These are phyloP conservation scores for Plagodis pulveraria DNA, from an alignment of 2,888 invertebrate species.

Conservation along the genomic window DNA sequence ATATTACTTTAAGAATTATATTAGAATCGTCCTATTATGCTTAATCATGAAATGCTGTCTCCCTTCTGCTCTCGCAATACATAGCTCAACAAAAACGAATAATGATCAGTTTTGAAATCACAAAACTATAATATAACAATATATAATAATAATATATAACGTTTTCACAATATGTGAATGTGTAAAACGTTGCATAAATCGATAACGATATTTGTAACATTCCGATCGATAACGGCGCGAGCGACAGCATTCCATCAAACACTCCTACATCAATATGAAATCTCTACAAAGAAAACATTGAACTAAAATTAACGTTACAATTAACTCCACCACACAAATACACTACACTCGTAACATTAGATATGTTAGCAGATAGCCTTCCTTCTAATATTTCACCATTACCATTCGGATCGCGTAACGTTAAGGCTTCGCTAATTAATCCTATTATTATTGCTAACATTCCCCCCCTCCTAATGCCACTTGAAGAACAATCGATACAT, in stretches of 20 bases:
- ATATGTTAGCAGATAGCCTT: conserved; percentile 74
- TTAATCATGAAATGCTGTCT: conserved; percentile 68
- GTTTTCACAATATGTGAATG: conserved; percentile 21
- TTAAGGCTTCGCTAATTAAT: conserved; percentile 68
- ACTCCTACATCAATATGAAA: conserved; percentile 71
- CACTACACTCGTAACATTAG: conserved; percentile 64
- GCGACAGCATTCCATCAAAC: conserved; percentile 73
- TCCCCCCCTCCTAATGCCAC: conserved; percentile 57
- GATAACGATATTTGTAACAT: neutral
- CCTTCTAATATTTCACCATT: conserved; percentile 46
- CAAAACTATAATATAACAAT: conserved; percentile 30
- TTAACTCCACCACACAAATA: conserved; percentile 59
- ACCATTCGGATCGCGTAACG: conserved; percentile 53
- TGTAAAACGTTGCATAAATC: conserved; percentile 15
- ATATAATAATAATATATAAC: conserved; percentile 19
- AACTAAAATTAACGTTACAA: conserved; percentile 79
- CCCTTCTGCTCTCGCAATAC: conserved; percentile 34
- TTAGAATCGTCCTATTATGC: conserved; percentile 79
- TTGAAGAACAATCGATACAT: conserved; percentile 46
- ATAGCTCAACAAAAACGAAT: conserved; percentile 38
- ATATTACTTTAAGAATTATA: conserved; percentile 85
- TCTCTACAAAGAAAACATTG: conserved; percentile 78
- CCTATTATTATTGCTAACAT: conserved; percentile 74
- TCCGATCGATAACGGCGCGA: conserved; percentile 32
- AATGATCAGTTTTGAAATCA: conserved; percentile 19